A percentile compares a stretch with the other conserved stretches of the same genome.
These are phyloP conservation scores for Darevskia nairensis DNA, from an alignment of 2,797 vertebrate genomes.

Conservation along the genomic window DNA sequence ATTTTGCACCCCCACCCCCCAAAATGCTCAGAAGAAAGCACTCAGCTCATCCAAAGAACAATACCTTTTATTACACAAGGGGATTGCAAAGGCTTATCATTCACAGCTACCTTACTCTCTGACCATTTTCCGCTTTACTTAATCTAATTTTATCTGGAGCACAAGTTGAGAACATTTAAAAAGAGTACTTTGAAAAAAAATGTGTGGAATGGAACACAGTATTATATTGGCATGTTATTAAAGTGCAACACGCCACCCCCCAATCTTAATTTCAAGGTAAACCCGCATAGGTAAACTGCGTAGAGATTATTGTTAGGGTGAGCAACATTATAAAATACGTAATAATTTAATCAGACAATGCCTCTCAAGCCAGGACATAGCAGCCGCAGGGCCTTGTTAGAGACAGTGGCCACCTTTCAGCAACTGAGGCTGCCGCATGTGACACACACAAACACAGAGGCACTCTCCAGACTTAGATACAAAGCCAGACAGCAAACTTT, in stretches of 20 bases:
- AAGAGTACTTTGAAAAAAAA: not conserved
- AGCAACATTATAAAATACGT: not conserved
- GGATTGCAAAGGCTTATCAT: not conserved
- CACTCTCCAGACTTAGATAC: not conserved
- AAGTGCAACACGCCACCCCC: too few species aligned
- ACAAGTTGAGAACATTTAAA: not conserved
- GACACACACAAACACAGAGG: not conserved
- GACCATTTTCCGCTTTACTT: not conserved
- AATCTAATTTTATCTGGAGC: not conserved
- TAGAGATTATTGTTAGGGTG: not conserved
- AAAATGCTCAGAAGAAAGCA: not conserved
- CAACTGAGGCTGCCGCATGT: not conserved
- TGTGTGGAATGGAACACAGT: not conserved
- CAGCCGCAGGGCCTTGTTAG: not conserved
- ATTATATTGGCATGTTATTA: not conserved
- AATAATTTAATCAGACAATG: not conserved
- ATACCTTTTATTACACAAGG: not conserved
- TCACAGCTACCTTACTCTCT: not conserved
- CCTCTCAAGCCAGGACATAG: not conserved
- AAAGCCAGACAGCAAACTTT: not conserved
- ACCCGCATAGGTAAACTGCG: not conserved
- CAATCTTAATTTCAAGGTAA: not conserved
- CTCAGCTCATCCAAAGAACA: not conserved
- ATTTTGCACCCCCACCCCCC: not conserved
- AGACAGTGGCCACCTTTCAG: not conserved